Evolutionary conservation across 2,797 vertebrate genomes (phyloP), one percentile per base, ranked within the genome.

Genomic region (Austrolebias charrua): DNA sequence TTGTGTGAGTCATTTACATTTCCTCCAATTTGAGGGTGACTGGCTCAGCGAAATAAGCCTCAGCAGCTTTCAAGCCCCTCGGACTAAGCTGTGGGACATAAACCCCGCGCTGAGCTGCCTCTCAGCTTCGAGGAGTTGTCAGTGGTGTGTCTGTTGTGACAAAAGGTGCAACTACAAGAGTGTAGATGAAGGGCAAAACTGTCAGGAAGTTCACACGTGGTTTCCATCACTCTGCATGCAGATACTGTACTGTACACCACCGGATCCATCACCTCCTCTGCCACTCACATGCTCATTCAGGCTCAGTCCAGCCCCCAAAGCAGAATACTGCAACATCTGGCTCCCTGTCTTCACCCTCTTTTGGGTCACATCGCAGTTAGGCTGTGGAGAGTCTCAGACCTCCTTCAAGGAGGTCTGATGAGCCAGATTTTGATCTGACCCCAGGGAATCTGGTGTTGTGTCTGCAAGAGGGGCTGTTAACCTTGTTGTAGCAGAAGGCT

Each of bases 1-100:
- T 86, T 79, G 85, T 71, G 60, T 78, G 82, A 88, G 80, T 79
- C 60, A 83, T 90, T 86, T 82, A 71, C 81, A 87, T 88, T 83
- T 80, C 63, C 71, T 75, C 64, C 76, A 78, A 71, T 82, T 84
- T 73, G 44, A 75, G 68, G 82, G 71, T 74, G 78, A 80, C 69
- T 82, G 75, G 78, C 79, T 89, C 75, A 85, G 83, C 54, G 60
- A 75, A 81, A 63, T 76, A 58, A 70, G 75, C 68, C 55, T 29
- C 54, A 11, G 71, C 70, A 68, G 73, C 78, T 79, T 84, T 81
- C 73, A 72, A 67, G 71, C 78, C 38, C 11, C 38, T 77, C 65
- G 67, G 72, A 78, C 75, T 82, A 76, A 73, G 70, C 69, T 49
- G 73, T 52, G 66, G 77, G 83, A 78, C 82, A 79, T 73, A 81